These are phyloP conservation scores for Eulemur macaco DNA, from an alignment of 2,113 vertebrate genomes.

Conservation along the genomic window DNA sequence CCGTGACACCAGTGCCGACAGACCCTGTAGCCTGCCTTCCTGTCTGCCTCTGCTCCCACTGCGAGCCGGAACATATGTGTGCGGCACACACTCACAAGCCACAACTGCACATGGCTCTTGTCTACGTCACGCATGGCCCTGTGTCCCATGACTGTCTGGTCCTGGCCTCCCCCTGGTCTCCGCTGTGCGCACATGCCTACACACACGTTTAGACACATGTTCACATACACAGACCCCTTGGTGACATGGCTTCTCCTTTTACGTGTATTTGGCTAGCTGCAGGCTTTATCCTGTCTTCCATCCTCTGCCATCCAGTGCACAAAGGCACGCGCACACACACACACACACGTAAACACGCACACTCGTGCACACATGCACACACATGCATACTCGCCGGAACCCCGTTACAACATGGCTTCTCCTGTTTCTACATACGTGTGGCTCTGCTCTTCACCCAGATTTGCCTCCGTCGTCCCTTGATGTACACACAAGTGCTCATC, in stretches of 20 bases:
- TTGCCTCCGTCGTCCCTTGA: background rate
- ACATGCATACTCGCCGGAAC: background rate
- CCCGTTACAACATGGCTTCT: constrained; percentile 68
- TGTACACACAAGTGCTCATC: background rate
- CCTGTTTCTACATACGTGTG: constrained; percentile 53
- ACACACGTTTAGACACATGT: fast-evolving
- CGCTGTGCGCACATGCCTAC: background rate
- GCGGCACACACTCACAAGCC: background rate
- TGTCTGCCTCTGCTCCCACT: background rate
- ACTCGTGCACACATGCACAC: fast-evolving
- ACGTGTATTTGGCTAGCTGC: constrained; percentile 53
- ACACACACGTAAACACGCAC: background rate
- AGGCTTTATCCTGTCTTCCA: background rate
- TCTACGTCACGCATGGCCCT: background rate
- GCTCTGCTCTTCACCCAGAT: constrained; percentile 22
- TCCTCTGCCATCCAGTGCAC: constrained; percentile 2
- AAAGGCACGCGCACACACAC: background rate
- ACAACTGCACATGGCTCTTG: background rate
- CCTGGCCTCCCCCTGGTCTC: background rate
- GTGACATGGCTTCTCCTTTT: constrained; percentile 66
- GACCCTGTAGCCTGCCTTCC: background rate
- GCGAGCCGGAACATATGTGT: background rate
- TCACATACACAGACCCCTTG: background rate
- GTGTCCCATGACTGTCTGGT: background rate
- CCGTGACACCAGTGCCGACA: background rate